Percentiles rank a stretch among this genome's conserved stretches.
Evolutionary conservation across 1,140 invertebrate genomes (phyloP).

Genomic region (Scylla paramamosain): DNA sequence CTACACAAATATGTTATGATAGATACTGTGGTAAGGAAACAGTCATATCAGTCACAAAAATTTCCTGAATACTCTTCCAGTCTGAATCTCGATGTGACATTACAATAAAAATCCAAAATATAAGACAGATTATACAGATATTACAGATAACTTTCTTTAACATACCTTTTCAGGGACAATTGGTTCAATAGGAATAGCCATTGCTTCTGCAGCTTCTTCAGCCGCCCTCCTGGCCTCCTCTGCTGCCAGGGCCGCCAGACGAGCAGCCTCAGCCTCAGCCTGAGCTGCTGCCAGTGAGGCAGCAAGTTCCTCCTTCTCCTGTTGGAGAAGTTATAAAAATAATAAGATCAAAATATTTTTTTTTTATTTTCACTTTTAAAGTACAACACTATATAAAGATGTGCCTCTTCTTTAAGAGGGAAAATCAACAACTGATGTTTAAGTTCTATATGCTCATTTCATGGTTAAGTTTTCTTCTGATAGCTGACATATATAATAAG

Average conservation of each 20-base stretch:
- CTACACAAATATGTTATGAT: too few species aligned
- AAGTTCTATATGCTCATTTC: not conserved
- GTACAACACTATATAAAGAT: not conserved
- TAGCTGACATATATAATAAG: not conserved
- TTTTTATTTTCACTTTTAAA: too few species aligned
- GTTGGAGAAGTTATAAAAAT: conserved; percentile 76
- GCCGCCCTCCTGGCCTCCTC: conserved; percentile 82
- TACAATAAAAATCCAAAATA: not conserved
- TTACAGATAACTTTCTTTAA: not conserved
- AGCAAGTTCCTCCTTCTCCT: conserved; percentile 79
- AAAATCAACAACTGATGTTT: not conserved
- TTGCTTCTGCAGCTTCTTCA: conserved; percentile 79
- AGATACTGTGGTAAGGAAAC: too few species aligned
- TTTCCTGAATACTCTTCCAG: too few species aligned
- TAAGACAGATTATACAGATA: not conserved
- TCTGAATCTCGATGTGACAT: too few species aligned
- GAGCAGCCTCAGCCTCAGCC: conserved; percentile 81
- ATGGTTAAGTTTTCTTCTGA: too few species aligned
- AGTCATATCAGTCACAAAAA: too few species aligned
- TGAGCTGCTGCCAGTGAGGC: conserved; percentile 81
- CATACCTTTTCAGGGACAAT: conserved; percentile 71
- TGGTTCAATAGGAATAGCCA: conserved; percentile 73
- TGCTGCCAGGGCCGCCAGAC: conserved; percentile 82
- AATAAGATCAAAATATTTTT: too few species aligned
- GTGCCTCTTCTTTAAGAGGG: not conserved